Evolutionary conservation across 2,888 invertebrate genomes (phyloP), one percentile per base, ranked within the genome.

Genomic region (Bedellia somnulentella): DNA sequence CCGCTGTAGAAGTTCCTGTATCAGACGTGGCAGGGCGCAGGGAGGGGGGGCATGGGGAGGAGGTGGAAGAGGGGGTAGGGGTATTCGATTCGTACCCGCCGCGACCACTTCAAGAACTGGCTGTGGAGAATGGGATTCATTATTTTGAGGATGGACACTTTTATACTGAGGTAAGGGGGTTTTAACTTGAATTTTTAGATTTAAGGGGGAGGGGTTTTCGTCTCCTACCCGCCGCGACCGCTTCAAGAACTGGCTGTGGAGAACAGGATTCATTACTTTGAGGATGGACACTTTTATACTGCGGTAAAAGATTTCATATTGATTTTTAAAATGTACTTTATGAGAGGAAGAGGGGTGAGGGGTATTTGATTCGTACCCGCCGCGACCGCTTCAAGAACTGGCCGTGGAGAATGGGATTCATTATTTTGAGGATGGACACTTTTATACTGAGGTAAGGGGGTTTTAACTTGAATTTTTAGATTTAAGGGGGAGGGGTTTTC

Each of bases 211-310:
- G 12, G 61, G 77, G 10, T 66, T 34, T 66, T 64, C 49, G 59
- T 60, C 8, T 49, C 56, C 37, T 87, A 82, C 58, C 81, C 84
- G 36, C 86, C 87, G 33, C 80, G 80, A 24, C 70, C 83, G 16
- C 79, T 86, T 38, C 78, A 83, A 47, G 83, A 87, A 44, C 80
- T 90, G 27, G 85, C 81, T 26, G 79, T 89, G 39, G 91, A 92
- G 55, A 87, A 89, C 47, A 92, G 92, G 17, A 89, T 93, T 30
- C 92, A 93, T 54, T 92, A 91, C 59, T 89, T 89, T 46, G 91
- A 92, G 56, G 93, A 93, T 67, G 93, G 93, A 32, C 93, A 93
- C 63, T 93, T 93, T 60, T 93, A 92, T 85, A 89, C 93, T 68
- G 93, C 93, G 80, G 89, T 70, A 18, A 18, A n/a, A n/a, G n/a